phyloP scores from a whole-genome alignment of 2,113 vertebrate genomes.

The Oreochromis spilurus region DNA sequence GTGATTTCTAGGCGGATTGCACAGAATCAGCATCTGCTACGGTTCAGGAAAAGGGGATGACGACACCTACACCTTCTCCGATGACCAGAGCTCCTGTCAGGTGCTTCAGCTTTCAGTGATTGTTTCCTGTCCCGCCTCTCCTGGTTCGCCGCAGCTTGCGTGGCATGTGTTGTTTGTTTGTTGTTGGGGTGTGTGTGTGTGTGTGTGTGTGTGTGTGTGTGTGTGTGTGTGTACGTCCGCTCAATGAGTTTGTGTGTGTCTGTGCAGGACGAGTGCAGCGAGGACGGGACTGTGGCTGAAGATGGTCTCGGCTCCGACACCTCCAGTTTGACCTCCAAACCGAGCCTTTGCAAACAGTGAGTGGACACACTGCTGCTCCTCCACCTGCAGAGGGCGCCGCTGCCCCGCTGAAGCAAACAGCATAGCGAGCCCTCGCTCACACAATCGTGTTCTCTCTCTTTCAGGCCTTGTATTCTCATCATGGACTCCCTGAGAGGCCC shows the following conservation, averaged over 20 bases:
- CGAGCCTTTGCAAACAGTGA: constrained; percentile 89
- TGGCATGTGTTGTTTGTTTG: no score
- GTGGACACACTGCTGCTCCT: constrained; percentile 26
- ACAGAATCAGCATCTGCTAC: constrained; percentile 87
- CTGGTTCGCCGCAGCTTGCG: rapidly evolving
- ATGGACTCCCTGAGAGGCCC: constrained; percentile 97
- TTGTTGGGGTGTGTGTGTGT: background rate
- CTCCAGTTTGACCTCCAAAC: constrained; percentile 77
- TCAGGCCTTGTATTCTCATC: constrained; percentile 94
- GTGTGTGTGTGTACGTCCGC: rapidly evolving
- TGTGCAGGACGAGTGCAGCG: constrained; percentile 90
- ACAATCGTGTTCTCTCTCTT: background rate
- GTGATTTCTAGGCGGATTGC: constrained; percentile 79
- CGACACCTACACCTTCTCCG: constrained; percentile 84
- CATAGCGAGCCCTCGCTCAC: background rate
- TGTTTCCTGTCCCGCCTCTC: no score
- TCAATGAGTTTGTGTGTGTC: background rate
- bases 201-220: background rate
- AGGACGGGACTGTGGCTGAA: constrained; percentile 83
- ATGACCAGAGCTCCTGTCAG: constrained; percentile 90
- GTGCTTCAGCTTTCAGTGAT: constrained; percentile 50
- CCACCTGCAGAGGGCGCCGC: constrained; percentile 4
- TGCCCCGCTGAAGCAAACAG: background rate
- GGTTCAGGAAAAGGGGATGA: constrained; percentile 76
- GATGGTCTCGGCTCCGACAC: constrained; percentile 77